Evolutionary conservation across 2,113 vertebrate species (phyloP), one percentile per base, ranked within the genome.

Genomic region (Sciurus niger): DNA sequence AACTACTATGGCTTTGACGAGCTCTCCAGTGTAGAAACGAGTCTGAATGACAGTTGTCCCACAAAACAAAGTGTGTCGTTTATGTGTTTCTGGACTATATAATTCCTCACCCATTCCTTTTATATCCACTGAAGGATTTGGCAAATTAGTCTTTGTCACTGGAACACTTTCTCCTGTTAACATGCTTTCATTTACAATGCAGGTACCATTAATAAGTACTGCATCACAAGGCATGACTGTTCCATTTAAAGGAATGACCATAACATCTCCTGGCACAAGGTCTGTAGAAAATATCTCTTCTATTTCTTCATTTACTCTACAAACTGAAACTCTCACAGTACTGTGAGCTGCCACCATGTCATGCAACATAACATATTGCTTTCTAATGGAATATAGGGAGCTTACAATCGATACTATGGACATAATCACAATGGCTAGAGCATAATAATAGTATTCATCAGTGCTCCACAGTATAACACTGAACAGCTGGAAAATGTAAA

Each of bases 401-500:
- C 99, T 99, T 98, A 99, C 98, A 98, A 99, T 99, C 96, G 99
- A 99, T 97, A 99, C 99, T 98, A 99, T 82, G 77, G 99, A 99
- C 99, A 99, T 99, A 97, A 99, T 95, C 97, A 99, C 98, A 98
- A 99, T 99, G 98, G 99, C 99, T 97, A 98, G 97, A 98, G 99
- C 99, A 98, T 99, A 99, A 98, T 99, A 99, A 98, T 99, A 99
- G 98, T 99, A 99, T 95, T 99, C 99, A 98, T 99, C 99, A 94
- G 98, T 98, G 98, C 98, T 98, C 99, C 99, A 99, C 95, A 99
- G 98, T 98, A 99, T 99, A 98, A 99, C 99, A 99, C 99, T 99
- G 99, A 99, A 99, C 96, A 99, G 99, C 98, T 99, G 99, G 99
- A 99, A 99, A 99, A 99, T 99, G 99, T 99, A 99, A 98, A 99